Conservation (phyloP, 2,797 vertebrate genomes). For the Fistularia commersonii region DNA sequence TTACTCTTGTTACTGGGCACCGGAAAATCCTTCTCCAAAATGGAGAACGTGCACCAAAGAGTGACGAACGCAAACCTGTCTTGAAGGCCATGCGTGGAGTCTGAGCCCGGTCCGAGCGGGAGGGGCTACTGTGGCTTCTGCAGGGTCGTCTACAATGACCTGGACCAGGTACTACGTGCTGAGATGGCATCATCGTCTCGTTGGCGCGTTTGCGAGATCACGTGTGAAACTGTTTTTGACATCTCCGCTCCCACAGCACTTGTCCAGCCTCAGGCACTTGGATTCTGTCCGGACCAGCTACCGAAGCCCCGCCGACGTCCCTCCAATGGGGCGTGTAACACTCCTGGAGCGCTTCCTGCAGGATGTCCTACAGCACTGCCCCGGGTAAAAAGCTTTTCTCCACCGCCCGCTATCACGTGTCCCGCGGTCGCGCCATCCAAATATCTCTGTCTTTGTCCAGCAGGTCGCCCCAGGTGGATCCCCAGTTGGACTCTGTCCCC, state of each 20-base stretch:
- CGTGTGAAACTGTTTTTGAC: background rate
- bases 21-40: no score
- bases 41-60: no score
- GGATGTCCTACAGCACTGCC: conserved; percentile 89
- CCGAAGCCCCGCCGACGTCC: conserved; percentile 48
- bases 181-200: background rate
- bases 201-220: background rate
- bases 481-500: no score
- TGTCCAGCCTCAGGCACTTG: conserved; percentile 84
- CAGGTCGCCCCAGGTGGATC: no score
- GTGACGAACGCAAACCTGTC: conserved; percentile 1
- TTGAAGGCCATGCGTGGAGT: conserved; percentile 66
- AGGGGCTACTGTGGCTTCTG: conserved; percentile 93
- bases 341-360: conserved; percentile 91
- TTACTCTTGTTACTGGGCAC: no score
- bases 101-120: conserved; percentile 67
- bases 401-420: no score
- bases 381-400: conserved; percentile 28
- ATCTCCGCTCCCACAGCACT: conserved; percentile 73
- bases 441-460: no score
- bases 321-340: conserved; percentile 42
- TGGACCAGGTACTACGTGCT: conserved; percentile 82
- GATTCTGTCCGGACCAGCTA: conserved; percentile 68
- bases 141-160: conserved; percentile 81
- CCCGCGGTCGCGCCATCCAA: no score